Evolutionary conservation across 2,888 invertebrate species (phyloP).

Genomic region (Drosophila vallismaia): DNA sequence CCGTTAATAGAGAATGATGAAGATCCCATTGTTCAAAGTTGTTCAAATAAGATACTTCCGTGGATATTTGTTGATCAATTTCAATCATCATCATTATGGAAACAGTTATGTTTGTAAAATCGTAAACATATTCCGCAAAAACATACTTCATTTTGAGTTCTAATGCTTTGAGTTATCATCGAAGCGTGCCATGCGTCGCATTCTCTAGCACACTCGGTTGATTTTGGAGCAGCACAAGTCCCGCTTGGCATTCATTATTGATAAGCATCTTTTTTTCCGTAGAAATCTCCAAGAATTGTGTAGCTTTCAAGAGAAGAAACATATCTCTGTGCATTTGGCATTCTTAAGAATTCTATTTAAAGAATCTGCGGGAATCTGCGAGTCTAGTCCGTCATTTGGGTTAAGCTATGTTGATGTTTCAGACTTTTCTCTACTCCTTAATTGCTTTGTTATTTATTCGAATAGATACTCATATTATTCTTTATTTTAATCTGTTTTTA

Average conservation of each 20-base stretch:
- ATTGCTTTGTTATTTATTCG: too few species aligned
- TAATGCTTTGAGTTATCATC: conserved; percentile 58
- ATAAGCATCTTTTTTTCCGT: conserved; percentile 49
- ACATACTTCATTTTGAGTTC: conserved; percentile 1
- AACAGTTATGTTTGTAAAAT: conserved; percentile 56
- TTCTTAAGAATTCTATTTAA: conserved; percentile 33
- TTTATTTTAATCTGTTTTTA: too few species aligned
- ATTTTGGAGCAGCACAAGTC: conserved; percentile 47
- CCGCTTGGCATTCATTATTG: conserved; percentile 61
- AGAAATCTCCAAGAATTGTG: conserved; percentile 12
- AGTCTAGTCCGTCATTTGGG: conserved; percentile 55
- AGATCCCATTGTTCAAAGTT: conserved; percentile 19
- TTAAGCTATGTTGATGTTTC: conserved; percentile 39
- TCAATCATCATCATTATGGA: not conserved
- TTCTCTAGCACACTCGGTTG: conserved; percentile 64
- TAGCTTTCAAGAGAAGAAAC: conserved; percentile 13
- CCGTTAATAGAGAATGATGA: conserved; percentile 33
- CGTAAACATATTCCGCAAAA: conserved; percentile 5
- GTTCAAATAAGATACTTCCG: conserved; percentile 42
- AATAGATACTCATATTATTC: too few species aligned
- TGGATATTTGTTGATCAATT: conserved; percentile 4
- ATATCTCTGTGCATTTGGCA: conserved; percentile 48
- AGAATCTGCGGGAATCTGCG: too few species aligned
- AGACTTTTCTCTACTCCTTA: too few species aligned
- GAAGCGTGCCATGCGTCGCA: conserved; percentile 43